Conservation (phyloP, 2,888 invertebrate genomes). For the Tinea semifulvella region DNA sequence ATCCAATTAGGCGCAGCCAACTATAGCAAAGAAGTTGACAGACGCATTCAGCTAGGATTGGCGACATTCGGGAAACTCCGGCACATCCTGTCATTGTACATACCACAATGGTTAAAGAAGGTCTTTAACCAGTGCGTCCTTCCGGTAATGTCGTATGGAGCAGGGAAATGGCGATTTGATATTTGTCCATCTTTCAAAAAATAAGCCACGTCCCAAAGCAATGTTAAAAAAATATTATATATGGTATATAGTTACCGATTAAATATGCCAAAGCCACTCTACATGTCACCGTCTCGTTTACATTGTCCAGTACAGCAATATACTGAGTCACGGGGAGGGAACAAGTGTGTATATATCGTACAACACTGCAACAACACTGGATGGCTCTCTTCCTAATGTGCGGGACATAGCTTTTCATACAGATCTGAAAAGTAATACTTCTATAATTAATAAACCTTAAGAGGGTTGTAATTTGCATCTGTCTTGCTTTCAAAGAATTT, state of each 20-base stretch:
- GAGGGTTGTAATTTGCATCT: neutral
- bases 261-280: conserved; percentile 1
- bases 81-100: too few relatives aligned
- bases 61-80: too few relatives aligned
- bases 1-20: too few relatives aligned
- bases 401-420: conserved; percentile 26
- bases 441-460: neutral
- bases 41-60: too few relatives aligned
- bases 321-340: neutral
- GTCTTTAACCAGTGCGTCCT: too few relatives aligned
- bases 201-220: neutral
- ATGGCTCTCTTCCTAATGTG: conserved; percentile 29
- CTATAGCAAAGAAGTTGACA: too few relatives aligned
- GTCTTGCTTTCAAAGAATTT: too few relatives aligned
- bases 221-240: neutral
- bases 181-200: too few relatives aligned
- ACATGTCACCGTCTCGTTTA: conserved; percentile 13
- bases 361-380: conserved; percentile 27
- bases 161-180: too few relatives aligned
- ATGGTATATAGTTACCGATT: neutral
- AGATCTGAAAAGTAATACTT: conserved; percentile 25
- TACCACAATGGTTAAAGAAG: too few relatives aligned
- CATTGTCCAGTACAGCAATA: neutral
- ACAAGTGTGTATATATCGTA: conserved; percentile 22
- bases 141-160: too few relatives aligned